A percentile compares a stretch with the other conserved stretches of the same genome.
Evolutionary conservation across 2,888 invertebrate genomes (phyloP).

Genomic region (Trypoxylon attenuatum): DNA sequence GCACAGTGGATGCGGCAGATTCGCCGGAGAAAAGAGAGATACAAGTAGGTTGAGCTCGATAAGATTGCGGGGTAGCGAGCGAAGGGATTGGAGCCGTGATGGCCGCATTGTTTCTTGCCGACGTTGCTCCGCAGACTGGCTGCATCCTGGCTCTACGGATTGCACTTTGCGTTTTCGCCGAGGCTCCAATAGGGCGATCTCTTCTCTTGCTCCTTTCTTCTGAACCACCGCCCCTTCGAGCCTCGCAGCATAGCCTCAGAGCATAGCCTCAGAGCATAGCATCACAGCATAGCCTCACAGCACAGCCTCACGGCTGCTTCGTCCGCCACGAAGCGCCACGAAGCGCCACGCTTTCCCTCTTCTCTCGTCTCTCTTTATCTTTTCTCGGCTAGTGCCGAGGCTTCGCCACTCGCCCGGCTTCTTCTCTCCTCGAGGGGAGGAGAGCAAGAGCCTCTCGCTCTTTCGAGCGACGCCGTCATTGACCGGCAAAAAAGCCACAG

Average conservation of each 20-base stretch:
- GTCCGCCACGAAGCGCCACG: too few relatives aligned
- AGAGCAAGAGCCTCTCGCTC: too few relatives aligned
- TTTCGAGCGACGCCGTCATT: conserved; percentile 28
- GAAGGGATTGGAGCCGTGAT: conserved; percentile 61
- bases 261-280: too few relatives aligned
- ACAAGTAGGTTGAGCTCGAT: conserved; percentile 53
- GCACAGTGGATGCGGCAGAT: conserved; percentile 12
- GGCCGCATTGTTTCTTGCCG: conserved; percentile 69
- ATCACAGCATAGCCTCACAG: too few relatives aligned
- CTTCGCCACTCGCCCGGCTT: conserved; percentile 2
- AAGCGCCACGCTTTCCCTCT: too few relatives aligned
- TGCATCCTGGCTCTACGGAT: conserved; percentile 55
- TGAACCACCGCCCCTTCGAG: not conserved
- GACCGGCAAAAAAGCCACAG: conserved; percentile 46
- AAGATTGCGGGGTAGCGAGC: conserved; percentile 55
- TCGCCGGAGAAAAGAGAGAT: conserved; percentile 43
- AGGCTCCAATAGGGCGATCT: conserved; percentile 58
- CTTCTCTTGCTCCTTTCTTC: conserved; percentile 3
- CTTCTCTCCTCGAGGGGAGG: too few relatives aligned
- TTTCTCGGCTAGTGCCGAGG: not conserved
- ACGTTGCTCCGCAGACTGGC: conserved; percentile 63
- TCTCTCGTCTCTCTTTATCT: conserved; percentile 1
- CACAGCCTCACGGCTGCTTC: too few relatives aligned
- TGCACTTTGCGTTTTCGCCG: conserved; percentile 64
- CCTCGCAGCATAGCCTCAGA: too few relatives aligned